Base-by-base conservation (phyloP, 1,140 invertebrate genomes). In the Trinorchestia longiramus region DNA sequence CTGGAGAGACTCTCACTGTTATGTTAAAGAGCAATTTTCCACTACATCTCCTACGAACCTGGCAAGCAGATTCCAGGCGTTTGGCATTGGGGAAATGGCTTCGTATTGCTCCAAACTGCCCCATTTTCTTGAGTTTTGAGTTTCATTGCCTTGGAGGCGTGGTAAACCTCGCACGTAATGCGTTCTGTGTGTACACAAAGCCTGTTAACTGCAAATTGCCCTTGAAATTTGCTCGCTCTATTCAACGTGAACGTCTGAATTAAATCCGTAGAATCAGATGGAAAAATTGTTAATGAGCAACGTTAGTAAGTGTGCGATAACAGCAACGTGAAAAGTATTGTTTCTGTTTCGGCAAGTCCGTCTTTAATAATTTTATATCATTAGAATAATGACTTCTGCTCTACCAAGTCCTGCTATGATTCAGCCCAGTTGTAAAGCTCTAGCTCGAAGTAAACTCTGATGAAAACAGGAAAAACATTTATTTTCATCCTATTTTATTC, bases 111-210 rank as follows among this genome's bases (percentile, higher is more conserved):
- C 62, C 62, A 77, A 77, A 77, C 62, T 77, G 62, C 62, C 8
- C 62, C 62, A 77, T 77, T 77, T 77, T 77, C 62, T 77, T 77
- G 62, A 77, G 62, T 77, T 77, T 77, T 77, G 62, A 77, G 62
- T 77, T 77, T 77, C 62, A 77, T 77, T 77, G 62, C 62, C 62
- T 77, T 77, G 62, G 62, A 77, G 62, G 62, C 15, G 62, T 77
- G 62, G 62, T 77, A 77, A 77, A 77, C 62, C 62, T 77, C 62
- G 15, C 62, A 77, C 62, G 62, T 77, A 77, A 77, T 77, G 62
- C 62, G 62, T 36, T 77, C 62, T 11, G 15, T 77, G 62, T 77
- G 62, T 77, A 28, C 62, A 77, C 62, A 77, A 77, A 77, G 62
- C 62, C 62, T 36, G 62, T 77, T 77, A 77, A 77, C 62, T 77